A percentile compares a stretch with the other conserved stretches of the same genome.
These are phyloP conservation scores for Peromyscus polionotus DNA, from an alignment of 2,113 vertebrate genomes.

Conservation along the genomic window DNA sequence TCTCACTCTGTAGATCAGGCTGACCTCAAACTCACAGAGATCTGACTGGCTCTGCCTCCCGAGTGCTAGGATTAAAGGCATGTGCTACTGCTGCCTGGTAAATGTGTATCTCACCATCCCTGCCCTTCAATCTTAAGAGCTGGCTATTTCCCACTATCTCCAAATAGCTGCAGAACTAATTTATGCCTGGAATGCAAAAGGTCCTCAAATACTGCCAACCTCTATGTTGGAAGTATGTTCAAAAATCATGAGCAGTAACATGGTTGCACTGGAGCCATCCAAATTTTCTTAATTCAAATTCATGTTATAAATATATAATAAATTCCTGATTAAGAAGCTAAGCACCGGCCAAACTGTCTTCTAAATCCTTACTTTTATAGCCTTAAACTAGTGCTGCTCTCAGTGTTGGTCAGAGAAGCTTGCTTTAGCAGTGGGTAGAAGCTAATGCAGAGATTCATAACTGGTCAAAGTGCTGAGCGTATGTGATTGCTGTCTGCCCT, in stretches of 20 bases:
- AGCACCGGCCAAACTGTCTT: too few species aligned
- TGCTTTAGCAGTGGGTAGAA: too few species aligned
- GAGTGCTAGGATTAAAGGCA: too few species aligned
- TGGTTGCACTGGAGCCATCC: not conserved
- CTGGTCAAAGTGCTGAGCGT: not conserved
- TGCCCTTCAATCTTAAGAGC: not conserved
- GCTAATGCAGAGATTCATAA: not conserved
- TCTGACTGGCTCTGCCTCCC: too few species aligned
- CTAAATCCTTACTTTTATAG: too few species aligned
- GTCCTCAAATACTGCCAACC: not conserved
- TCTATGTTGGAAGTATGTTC: constrained; percentile 18
- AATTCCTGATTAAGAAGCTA: not conserved
- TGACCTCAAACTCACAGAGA: too few species aligned
- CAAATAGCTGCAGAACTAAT: not conserved
- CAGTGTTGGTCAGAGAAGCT: not conserved
- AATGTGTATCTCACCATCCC: not conserved
- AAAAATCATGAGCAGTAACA: not conserved
- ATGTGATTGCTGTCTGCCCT: too few species aligned
- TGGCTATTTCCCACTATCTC: not conserved
- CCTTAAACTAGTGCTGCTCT: not conserved
- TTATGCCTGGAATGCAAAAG: not conserved
- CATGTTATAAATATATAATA: not conserved
- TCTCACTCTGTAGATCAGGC: too few species aligned
- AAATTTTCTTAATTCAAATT: not conserved
- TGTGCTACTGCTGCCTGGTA: too few species aligned